phyloP scores from a whole-genome alignment of 2,888 invertebrate species.

The Eustalomyia histrio region DNA sequence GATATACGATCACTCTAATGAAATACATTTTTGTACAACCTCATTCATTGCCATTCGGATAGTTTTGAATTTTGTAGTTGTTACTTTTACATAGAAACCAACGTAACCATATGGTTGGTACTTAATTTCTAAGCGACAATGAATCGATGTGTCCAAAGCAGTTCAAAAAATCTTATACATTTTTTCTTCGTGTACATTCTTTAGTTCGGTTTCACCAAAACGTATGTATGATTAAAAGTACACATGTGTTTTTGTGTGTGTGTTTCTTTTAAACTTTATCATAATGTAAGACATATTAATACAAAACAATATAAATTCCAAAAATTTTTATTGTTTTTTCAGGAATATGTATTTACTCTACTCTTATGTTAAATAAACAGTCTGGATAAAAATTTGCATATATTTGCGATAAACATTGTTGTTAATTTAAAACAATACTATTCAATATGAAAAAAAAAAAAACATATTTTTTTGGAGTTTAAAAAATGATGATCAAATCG shows the following conservation, averaged over 20 bases:
- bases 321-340: constrained; percentile 26
- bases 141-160: too few species aligned
- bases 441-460: neutral
- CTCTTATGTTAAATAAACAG: constrained; percentile 10
- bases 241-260: neutral
- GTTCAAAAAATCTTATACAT: too few species aligned
- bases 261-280: constrained; percentile 35
- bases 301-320: constrained; percentile 70
- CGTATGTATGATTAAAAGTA: neutral
- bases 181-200: neutral
- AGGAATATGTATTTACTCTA: constrained; percentile 24
- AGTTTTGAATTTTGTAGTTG: too few species aligned
- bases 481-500: constrained; percentile 37
- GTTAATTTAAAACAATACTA: constrained; percentile 63
- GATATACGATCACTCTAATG: too few species aligned
- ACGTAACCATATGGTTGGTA: too few species aligned
- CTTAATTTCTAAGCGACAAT: too few species aligned
- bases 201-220: neutral
- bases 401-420: constrained; percentile 60
- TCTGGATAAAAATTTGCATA: constrained; percentile 60
- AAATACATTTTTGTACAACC: too few species aligned
- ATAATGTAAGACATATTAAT: constrained; percentile 68
- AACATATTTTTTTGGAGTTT: neutral
- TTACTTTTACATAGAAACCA: too few species aligned
- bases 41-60: too few species aligned